These are phyloP conservation scores for Chloropsis cyanopogon DNA, from an alignment of 2,113 vertebrate genomes.

Conservation along the genomic window DNA sequence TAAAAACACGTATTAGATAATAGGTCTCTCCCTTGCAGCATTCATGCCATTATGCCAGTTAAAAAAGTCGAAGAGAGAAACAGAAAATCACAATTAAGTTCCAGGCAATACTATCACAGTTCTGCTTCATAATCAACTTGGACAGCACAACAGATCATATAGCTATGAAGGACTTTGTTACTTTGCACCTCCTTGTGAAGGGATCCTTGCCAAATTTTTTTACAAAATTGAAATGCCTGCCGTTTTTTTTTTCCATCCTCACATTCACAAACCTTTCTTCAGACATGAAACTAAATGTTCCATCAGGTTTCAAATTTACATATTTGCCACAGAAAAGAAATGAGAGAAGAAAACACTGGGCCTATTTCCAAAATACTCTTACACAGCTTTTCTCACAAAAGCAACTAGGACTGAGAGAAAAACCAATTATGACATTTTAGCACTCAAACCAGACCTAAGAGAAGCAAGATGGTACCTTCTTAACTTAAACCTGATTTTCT, in stretches of 20 bases:
- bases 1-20: neutral
- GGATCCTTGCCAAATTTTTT: neutral
- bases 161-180: neutral
- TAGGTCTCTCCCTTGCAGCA: neutral
- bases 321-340: neutral
- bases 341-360: neutral
- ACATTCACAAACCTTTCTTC: neutral
- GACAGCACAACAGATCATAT: neutral
- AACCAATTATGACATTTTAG: neutral
- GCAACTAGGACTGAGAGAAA: neutral
- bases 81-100: neutral
- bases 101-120: neutral
- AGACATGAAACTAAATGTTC: neutral
- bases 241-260: neutral
- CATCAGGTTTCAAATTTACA: slow-evolving; percentile 6
- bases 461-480: neutral
- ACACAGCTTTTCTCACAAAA: neutral
- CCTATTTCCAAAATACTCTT: neutral
- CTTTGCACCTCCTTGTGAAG: neutral
- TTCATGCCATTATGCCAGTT: neutral
- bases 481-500: neutral
- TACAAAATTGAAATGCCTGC: neutral
- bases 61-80: neutral
- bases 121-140: neutral
- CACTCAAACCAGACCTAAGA: neutral